Percentiles rank a stretch among this genome's conserved stretches.
phyloP scores from a whole-genome alignment of 2,113 vertebrate genomes.

The Etheostoma cragini region DNA sequence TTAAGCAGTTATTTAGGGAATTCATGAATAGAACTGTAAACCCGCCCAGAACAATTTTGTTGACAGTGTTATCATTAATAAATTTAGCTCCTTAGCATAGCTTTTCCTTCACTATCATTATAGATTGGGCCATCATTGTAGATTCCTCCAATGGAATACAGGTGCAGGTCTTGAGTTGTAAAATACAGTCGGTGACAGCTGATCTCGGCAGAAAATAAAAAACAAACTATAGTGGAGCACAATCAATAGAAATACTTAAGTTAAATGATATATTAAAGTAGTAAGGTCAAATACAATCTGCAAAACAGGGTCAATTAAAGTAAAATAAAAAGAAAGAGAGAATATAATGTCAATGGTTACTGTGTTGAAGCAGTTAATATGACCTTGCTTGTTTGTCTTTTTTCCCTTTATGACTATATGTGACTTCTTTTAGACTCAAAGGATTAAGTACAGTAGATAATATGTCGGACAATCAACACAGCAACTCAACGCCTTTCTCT shows the following conservation, averaged over 20 bases:
- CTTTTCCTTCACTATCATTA: background rate
- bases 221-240: background rate
- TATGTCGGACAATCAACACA: slow-evolving; percentile 67
- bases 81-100: background rate
- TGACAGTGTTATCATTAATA: background rate
- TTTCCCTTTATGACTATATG: background rate
- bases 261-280: background rate
- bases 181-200: background rate
- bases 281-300: too few relatives aligned
- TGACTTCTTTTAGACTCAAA: slow-evolving; percentile 37
- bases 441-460: slow-evolving; percentile 53
- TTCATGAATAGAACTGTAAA: background rate
- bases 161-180: background rate
- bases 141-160: background rate
- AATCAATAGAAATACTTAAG: background rate
- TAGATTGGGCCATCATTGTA: background rate
- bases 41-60: background rate
- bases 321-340: background rate
- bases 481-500: slow-evolving; percentile 39
- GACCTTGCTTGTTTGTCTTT: background rate
- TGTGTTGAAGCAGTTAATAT: background rate
- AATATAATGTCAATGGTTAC: background rate
- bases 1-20: background rate
- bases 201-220: background rate
- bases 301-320: background rate